Evolutionary conservation across 2,113 vertebrate species (phyloP).

Genomic region (Neolamprologus caudopunctatus): DNA sequence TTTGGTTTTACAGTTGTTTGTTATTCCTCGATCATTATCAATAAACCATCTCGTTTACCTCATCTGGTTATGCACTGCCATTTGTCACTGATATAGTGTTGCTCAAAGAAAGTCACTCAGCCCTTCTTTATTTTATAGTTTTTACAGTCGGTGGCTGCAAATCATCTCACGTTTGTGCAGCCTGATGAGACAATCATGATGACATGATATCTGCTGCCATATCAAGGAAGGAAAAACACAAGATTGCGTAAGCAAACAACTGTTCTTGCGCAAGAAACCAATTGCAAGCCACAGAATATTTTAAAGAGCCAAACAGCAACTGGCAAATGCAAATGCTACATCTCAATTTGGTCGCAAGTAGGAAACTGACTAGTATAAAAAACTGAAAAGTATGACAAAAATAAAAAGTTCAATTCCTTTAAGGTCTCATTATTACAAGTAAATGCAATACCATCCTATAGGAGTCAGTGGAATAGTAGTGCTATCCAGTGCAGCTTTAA

Average conservation of each 20-base stretch:
- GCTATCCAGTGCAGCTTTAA: background rate
- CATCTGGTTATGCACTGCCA: background rate
- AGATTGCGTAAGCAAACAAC: background rate
- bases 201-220: background rate
- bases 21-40: background rate
- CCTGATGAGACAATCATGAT: fast-evolving
- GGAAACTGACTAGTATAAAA: background rate
- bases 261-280: background rate
- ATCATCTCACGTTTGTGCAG: background rate
- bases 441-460: background rate
- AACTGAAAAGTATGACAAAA: background rate
- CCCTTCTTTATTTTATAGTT: background rate
- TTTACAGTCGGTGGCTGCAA: background rate
- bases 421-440: background rate
- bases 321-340: background rate
- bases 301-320: background rate
- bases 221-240: background rate
- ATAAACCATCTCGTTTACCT: background rate
- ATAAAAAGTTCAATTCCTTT: background rate
- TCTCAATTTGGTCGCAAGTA: fast-evolving
- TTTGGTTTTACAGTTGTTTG: background rate
- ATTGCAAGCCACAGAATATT: background rate
- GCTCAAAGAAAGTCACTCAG: background rate
- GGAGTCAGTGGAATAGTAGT: background rate
- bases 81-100: background rate